A percentile compares a stretch with the other conserved stretches of the same genome.
Conservation (phyloP, 2,113 vertebrate genomes). For the Odontophorus gujanensis region DNA sequence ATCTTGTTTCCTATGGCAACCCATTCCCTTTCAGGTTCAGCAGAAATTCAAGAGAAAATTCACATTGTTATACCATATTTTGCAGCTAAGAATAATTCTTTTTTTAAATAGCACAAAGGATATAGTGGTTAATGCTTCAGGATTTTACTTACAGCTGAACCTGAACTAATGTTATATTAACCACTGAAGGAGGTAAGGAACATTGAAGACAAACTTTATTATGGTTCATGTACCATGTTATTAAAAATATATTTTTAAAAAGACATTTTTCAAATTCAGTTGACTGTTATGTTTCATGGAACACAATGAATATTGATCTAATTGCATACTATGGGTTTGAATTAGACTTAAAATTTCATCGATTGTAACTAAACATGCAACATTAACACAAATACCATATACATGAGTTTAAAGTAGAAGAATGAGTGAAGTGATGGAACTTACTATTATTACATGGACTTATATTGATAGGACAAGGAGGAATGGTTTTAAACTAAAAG, state of each 20-base stretch:
- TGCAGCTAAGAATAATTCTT: not conserved
- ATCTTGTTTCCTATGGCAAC: not conserved
- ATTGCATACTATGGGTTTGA: not conserved
- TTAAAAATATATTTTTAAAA: conserved; percentile 40
- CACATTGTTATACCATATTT: not conserved
- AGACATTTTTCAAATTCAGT: not conserved
- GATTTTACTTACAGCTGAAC: conserved; percentile 16
- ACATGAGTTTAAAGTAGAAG: not conserved
- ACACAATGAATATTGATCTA: not conserved
- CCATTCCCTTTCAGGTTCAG: not conserved
- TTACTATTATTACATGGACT: not conserved
- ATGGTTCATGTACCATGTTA: conserved; percentile 30
- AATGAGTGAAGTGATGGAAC: not conserved
- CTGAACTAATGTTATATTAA: conserved; percentile 5
- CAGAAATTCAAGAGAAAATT: not conserved
- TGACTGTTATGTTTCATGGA: not conserved
- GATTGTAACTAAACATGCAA: not conserved
- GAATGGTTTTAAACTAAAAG: not conserved
- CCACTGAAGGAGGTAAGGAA: not conserved
- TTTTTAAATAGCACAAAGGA: not conserved
- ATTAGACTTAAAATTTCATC: not conserved
- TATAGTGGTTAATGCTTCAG: not conserved
- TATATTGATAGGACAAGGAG: not conserved
- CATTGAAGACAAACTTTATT: conserved; percentile 50
- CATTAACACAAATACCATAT: not conserved